Conservation (phyloP, 2,888 invertebrate genomes). For the Thera obeliscata region DNA sequence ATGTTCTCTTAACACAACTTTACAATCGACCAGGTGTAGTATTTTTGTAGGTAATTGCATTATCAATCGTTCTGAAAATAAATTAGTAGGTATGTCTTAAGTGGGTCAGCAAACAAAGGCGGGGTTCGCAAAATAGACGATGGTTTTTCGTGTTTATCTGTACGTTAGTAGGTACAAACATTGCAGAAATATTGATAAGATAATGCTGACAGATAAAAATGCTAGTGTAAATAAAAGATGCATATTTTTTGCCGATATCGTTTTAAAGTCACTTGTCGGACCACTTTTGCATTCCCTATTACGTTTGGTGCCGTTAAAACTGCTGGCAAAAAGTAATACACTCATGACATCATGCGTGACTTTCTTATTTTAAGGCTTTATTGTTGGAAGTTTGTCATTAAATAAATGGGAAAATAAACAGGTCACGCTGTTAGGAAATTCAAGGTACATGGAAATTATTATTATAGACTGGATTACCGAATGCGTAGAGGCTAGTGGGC, state of each 20-base stretch:
- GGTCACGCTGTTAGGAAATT: neutral
- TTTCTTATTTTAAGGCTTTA: neutral
- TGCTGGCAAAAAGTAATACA: constrained; percentile 5
- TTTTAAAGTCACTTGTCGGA: constrained; percentile 51
- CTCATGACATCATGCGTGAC: neutral
- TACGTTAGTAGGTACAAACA: constrained; percentile 51
- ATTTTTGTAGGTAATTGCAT: constrained; percentile 1
- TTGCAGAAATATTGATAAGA: constrained; percentile 81
- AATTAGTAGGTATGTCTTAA: constrained; percentile 58
- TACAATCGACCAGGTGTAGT: constrained; percentile 7
- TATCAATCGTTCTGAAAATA: constrained; percentile 55
- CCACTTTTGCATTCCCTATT: constrained; percentile 54
- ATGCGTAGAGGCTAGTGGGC: too few relatives aligned
- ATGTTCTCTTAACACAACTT: constrained; percentile 8
- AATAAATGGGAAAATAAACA: too few relatives aligned
- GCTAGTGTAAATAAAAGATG: constrained; percentile 78
- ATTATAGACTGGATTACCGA: too few relatives aligned
- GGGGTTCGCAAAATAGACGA: constrained; percentile 74
- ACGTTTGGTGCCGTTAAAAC: constrained; percentile 22
- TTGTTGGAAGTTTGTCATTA: neutral
- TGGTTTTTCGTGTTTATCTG: constrained; percentile 70
- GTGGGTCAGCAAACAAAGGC: constrained; percentile 80
- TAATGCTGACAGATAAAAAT: constrained; percentile 68
- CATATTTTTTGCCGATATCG: constrained; percentile 71
- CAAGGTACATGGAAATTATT: too few relatives aligned